Evolutionary conservation across 2,888 invertebrate species (phyloP).

Genomic region (Dasysyrphus tricinctus): DNA sequence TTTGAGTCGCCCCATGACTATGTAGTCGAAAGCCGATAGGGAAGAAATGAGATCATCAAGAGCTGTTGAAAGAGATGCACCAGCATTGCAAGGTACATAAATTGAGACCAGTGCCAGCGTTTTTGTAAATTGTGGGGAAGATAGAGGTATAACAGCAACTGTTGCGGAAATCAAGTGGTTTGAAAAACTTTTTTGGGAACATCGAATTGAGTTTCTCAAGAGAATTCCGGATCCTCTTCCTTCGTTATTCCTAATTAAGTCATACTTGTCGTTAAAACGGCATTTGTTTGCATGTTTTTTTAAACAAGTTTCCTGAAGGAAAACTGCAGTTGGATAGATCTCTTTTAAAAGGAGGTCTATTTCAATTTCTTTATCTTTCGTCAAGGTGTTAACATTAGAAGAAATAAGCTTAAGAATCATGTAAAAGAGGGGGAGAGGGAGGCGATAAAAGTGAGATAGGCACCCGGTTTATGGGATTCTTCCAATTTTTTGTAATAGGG

Average conservation of each 20-base stretch:
- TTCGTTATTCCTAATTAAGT: too few species aligned
- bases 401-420: not conserved
- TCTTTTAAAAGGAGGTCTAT: not conserved
- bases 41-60: not conserved
- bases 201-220: too few species aligned
- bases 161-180: not conserved
- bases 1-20: slow-evolving; percentile 2
- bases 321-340: not conserved
- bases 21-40: not conserved
- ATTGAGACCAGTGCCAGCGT: not conserved
- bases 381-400: too few species aligned
- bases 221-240: too few species aligned
- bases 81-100: not conserved
- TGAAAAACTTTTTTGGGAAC: not conserved
- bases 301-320: too few species aligned
- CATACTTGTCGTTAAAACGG: too few species aligned
- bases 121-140: not conserved
- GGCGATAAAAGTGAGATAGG: not conserved
- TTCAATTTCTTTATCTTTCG: not conserved
- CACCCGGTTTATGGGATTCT: not conserved
- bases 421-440: not conserved
- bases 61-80: not conserved
- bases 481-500: not conserved
- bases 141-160: not conserved
- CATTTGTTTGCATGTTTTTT: too few species aligned